phyloP scores from a whole-genome alignment of 2,888 invertebrate species.

The Neoascia interrupta region DNA sequence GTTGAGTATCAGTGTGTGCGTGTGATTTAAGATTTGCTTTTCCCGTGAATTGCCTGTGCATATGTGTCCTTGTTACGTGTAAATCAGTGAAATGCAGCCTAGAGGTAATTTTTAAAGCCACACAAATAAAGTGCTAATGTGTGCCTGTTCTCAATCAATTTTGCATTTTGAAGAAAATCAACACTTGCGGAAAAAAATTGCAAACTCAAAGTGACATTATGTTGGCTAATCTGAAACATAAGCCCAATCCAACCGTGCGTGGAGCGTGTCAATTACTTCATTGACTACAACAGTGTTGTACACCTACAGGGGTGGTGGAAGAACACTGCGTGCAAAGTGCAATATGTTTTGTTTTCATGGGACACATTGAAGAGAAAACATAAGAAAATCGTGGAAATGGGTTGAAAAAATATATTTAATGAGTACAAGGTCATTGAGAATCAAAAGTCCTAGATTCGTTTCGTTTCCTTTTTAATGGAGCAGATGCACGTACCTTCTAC shows the following conservation, averaged over 20 bases:
- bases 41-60: slow-evolving; percentile 33
- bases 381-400: slow-evolving; percentile 33
- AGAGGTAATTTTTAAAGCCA: too few relatives aligned
- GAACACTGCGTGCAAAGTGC: slow-evolving; percentile 44
- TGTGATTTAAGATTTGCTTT: slow-evolving; percentile 19
- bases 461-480: slow-evolving; percentile 25
- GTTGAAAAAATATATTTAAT: slow-evolving; percentile 57
- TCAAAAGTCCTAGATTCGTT: slow-evolving; percentile 66
- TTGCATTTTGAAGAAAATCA: slow-evolving; percentile 39
- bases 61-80: slow-evolving; percentile 54
- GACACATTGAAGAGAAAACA: slow-evolving; percentile 33
- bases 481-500: slow-evolving; percentile 35
- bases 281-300: slow-evolving; percentile 1
- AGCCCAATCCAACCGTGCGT: slow-evolving; percentile 32
- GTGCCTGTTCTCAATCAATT: slow-evolving; percentile 58
- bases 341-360: slow-evolving; percentile 55
- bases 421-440: slow-evolving; percentile 69
- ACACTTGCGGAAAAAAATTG: slow-evolving; percentile 29
- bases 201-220: slow-evolving; percentile 8
- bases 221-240: not conserved
- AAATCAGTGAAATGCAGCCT: slow-evolving; percentile 54
- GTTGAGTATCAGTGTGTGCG: not conserved
- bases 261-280: slow-evolving; percentile 50
- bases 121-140: slow-evolving; percentile 41
- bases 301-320: not conserved